Conservation (phyloP, 2,888 invertebrate species). For the Resseliella maxima region DNA sequence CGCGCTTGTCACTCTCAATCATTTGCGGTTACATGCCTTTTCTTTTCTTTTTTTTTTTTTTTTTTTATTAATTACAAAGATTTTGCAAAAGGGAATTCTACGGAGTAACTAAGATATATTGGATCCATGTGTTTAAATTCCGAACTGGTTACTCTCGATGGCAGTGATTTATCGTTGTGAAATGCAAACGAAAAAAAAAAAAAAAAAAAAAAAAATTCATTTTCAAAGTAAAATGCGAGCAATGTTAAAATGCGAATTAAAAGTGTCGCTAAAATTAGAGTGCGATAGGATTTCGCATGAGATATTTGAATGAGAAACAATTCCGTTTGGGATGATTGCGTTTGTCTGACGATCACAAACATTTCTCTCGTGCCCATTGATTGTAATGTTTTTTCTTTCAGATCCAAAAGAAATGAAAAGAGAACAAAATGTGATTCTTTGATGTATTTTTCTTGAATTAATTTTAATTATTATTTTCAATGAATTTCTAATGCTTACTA, state of each 20-base stretch:
- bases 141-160: slow-evolving; percentile 14
- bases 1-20: slow-evolving; percentile 53
- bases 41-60: background rate
- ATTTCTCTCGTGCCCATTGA: background rate
- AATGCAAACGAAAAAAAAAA: background rate
- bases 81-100: background rate
- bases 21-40: background rate
- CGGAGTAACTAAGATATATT: slow-evolving; percentile 43
- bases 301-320: background rate
- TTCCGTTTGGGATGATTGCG: background rate
- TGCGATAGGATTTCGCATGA: background rate
- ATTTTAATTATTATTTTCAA: background rate
- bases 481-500: background rate
- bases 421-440: background rate
- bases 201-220: background rate
- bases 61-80: background rate
- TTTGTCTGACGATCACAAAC: slow-evolving; percentile 12
- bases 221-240: background rate
- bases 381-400: background rate
- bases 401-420: background rate
- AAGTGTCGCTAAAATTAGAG: slow-evolving; percentile 51
- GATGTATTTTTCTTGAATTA: background rate
- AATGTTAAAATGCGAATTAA: background rate
- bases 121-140: slow-evolving; percentile 12
- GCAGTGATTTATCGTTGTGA: slow-evolving; percentile 31